Evolutionary conservation across 2,113 vertebrate genomes (phyloP).

Genomic region (Halcyon malimbica): DNA sequence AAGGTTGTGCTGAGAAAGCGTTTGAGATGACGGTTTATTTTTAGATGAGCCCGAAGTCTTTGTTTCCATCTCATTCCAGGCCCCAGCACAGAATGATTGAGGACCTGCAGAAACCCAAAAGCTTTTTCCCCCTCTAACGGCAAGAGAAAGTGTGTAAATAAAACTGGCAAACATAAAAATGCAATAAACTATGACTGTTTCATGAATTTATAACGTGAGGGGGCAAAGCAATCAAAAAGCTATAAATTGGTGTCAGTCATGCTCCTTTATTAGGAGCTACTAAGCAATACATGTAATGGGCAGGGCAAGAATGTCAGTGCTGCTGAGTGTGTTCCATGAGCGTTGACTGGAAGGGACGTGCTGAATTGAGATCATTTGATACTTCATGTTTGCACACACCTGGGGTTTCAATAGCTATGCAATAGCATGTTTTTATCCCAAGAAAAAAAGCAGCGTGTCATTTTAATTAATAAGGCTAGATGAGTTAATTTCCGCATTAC

Average conservation of each 20-base stretch:
- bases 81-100: neutral
- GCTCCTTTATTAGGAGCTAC: constrained; percentile 6
- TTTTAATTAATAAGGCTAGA: neutral
- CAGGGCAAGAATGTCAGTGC: neutral
- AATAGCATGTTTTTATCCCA: neutral
- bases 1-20: constrained; percentile 27
- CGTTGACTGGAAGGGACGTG: neutral
- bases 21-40: constrained; percentile 36
- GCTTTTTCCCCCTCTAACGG: neutral
- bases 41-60: constrained; percentile 28
- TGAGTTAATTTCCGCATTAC: neutral
- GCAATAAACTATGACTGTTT: constrained; percentile 29
- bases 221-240: constrained; percentile 48
- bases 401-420: neutral
- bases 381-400: neutral
- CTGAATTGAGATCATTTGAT: neutral
- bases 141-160: constrained; percentile 51
- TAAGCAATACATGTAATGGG: neutral
- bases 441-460: neutral
- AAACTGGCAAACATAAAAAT: constrained; percentile 48
- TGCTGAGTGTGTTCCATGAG: neutral
- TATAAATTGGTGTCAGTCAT: constrained; percentile 33
- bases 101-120: constrained; percentile 29
- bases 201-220: constrained; percentile 32
- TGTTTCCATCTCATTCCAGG: constrained; percentile 18